These are phyloP conservation scores for Nyctibius bracteatus DNA, from an alignment of 2,113 vertebrate species.

Conservation along the genomic window DNA sequence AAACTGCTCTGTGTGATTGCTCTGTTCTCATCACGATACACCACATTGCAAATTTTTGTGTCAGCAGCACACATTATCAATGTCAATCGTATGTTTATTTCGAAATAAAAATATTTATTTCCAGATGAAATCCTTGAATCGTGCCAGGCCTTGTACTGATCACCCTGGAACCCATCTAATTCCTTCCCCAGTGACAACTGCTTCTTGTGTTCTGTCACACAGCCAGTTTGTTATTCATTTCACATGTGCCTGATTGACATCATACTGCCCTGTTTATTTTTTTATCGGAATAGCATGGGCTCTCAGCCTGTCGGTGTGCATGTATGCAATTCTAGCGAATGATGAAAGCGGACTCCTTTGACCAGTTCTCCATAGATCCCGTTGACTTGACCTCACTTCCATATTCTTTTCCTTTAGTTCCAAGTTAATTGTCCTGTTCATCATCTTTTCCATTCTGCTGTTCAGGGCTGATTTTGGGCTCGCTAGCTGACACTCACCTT, in stretches of 20 bases:
- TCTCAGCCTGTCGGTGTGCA: background rate
- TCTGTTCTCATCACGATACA: constrained; percentile 36
- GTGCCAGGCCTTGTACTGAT: constrained; percentile 8
- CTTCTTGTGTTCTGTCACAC: constrained; percentile 23
- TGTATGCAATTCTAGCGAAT: background rate
- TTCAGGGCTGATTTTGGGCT: background rate
- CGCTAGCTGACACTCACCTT: background rate
- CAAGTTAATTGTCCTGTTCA: background rate
- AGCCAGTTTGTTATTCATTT: constrained; percentile 42
- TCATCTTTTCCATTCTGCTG: constrained; percentile 7
- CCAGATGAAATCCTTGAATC: constrained; percentile 14
- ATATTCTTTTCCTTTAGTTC: background rate
- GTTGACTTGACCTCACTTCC: background rate
- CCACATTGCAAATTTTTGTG: constrained; percentile 30
- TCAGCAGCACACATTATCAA: constrained; percentile 56
- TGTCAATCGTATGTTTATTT: constrained; percentile 35
- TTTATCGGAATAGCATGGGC: background rate
- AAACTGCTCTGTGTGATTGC: constrained; percentile 10
- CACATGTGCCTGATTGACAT: constrained; percentile 42
- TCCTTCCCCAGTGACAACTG: background rate
- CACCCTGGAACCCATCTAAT: constrained; percentile 36
- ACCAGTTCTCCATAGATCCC: background rate
- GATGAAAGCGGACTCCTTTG: background rate
- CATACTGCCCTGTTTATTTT: background rate
- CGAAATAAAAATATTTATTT: constrained; percentile 56